Base-by-base conservation (phyloP, 2,797 vertebrate genomes). In the Periophthalmus magnuspinnatus region DNA sequence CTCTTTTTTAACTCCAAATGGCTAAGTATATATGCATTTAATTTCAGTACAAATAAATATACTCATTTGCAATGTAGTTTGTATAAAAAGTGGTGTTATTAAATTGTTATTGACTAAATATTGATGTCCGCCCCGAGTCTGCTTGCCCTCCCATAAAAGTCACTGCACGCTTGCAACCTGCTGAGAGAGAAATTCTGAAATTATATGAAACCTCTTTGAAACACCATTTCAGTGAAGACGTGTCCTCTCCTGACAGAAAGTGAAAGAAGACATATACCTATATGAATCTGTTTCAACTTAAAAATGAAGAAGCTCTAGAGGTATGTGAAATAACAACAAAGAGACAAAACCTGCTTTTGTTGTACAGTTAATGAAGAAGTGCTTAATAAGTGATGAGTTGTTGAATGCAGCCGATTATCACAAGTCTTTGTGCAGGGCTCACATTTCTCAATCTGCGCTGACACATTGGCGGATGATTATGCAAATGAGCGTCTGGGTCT, bases 401-500 rank as follows among this genome's bases (percentile, higher is more conserved):
- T 13, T 69, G 17, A 59, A 67, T 52, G 55, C 63, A n/a, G 63
- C 71, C 45, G 55, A 66, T 66, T 54, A 66, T 73, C 45, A 64
- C 16, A 70, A 21, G 21, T 38, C 19, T 16, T 22, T 65, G 36
- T 32, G 72, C 55, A 70, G 58, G 38, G 56, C 69, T 59, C 33
- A 64, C 21, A 59, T 54, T 66, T 68, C 56, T 57, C 16, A 48
- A 66, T 64, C 67, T 36, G 19, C 41, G 28, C 33, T 60, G 41
- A 52, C 61, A 48, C 64, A 57, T 60, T 71, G 66, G n/a, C 11
- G 10, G 61, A 64, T 74, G 55, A 77, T 34, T 65, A 69, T 80
- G 71, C 60, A 80, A 80, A 80, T 79, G 45, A 65, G 68, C 65
- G 71, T 82, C 78, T 78, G 67, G 68, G 68, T 85, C 61, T 80